Percentiles rank a stretch among this genome's conserved stretches.
phyloP scores from a whole-genome alignment of 2,888 invertebrate genomes.

The Mythimna albipuncta region DNA sequence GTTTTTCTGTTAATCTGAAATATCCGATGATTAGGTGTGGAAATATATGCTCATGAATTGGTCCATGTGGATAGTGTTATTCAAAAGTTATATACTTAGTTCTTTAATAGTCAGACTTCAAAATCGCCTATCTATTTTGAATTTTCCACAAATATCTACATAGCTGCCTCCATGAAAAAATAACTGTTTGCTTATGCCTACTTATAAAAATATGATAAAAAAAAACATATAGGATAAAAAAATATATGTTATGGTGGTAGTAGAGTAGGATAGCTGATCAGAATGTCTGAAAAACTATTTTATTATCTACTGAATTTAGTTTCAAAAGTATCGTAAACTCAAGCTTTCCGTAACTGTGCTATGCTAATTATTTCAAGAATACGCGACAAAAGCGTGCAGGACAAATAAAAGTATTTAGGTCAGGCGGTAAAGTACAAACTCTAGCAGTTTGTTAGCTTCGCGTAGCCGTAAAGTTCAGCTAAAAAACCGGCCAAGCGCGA shows the following conservation, averaged over 20 bases:
- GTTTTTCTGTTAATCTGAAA: neutral
- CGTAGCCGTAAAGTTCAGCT: slow-evolving; percentile 35
- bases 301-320: neutral
- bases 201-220: too few relatives aligned
- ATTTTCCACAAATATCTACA: neutral
- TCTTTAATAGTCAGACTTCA: neutral
- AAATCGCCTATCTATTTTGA: neutral
- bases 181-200: too few relatives aligned
- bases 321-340: neutral
- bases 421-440: slow-evolving; percentile 57
- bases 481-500: too few relatives aligned
- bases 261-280: neutral
- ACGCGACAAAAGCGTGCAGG: slow-evolving; percentile 46
- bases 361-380: slow-evolving; percentile 48
- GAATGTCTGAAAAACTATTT: neutral
- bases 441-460: slow-evolving; percentile 51
- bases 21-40: neutral
- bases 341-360: neutral
- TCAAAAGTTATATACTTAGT: too few relatives aligned
- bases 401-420: slow-evolving; percentile 63
- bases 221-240: too few relatives aligned
- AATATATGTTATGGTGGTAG: too few relatives aligned
- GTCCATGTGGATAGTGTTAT: neutral
- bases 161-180: too few relatives aligned
- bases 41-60: neutral